phyloP scores from a whole-genome alignment of 2,113 vertebrate genomes.

The Cheilinus undulatus region DNA sequence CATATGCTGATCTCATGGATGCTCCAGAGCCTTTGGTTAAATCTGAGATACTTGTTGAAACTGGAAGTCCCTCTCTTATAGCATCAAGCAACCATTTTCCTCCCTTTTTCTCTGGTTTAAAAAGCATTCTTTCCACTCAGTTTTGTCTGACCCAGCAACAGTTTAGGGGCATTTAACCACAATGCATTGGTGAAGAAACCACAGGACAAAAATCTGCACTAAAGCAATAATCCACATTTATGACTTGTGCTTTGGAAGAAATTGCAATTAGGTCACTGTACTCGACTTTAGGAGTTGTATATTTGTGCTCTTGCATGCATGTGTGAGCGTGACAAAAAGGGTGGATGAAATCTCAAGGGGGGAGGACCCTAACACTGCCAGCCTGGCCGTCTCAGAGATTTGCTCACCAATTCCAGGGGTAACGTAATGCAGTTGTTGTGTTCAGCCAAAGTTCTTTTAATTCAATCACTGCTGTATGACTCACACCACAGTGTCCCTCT shows the following conservation, averaged over 20 bases:
- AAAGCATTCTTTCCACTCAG: constrained; percentile 64
- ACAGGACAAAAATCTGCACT: constrained; percentile 36
- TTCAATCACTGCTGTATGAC: constrained; percentile 75
- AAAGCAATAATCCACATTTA: constrained; percentile 42
- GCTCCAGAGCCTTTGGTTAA: constrained; percentile 25
- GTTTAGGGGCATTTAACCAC: constrained; percentile 47
- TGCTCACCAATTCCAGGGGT: constrained; percentile 51
- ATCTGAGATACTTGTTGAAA: constrained; percentile 31
- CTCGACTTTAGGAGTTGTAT: not conserved
- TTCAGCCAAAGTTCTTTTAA: constrained; percentile 71
- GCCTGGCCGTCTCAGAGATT: constrained; percentile 43
- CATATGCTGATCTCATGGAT: constrained; percentile 37
- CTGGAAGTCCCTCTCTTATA: not conserved
- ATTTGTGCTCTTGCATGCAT: not conserved
- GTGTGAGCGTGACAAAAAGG: not conserved
- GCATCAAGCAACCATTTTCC: constrained; percentile 14
- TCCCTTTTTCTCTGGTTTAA: constrained; percentile 15
- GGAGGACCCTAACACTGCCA: constrained; percentile 27
- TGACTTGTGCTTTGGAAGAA: constrained; percentile 43
- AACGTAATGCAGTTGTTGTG: constrained; percentile 53
- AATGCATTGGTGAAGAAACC: constrained; percentile 41
- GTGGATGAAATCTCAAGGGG: not conserved
- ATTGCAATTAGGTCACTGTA: constrained; percentile 21
- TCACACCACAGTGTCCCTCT: constrained; percentile 62
- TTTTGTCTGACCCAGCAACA: constrained; percentile 55